These are phyloP conservation scores for Candidula unifasciata DNA, from an alignment of 2,888 invertebrate genomes.

Conservation along the genomic window DNA sequence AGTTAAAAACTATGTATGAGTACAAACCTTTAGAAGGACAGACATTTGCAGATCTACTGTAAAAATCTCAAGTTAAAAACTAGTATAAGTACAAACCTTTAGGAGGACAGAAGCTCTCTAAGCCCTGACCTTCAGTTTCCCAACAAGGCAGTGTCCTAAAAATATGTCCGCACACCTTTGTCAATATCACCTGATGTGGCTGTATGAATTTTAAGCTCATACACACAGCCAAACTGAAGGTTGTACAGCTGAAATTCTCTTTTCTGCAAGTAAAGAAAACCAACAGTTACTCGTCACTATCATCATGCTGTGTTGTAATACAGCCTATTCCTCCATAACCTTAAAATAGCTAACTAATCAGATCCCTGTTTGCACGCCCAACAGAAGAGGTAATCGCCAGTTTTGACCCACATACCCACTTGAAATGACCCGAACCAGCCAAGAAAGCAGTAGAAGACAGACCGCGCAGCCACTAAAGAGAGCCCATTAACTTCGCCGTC, in stretches of 20 bases:
- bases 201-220: conserved; percentile 64
- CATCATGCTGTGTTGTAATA: too few species aligned
- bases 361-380: too few species aligned
- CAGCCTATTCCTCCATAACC: too few species aligned
- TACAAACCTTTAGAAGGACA: too few species aligned
- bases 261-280: conserved; percentile 56
- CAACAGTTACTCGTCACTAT: not conserved
- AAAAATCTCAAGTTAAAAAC: not conserved
- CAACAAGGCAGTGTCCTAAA: conserved; percentile 41
- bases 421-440: too few species aligned
- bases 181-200: conserved; percentile 51
- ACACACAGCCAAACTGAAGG: conserved; percentile 70
- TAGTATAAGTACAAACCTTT: conserved; percentile 8
- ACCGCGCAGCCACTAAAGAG: too few species aligned
- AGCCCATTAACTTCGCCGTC: too few species aligned
- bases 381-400: too few species aligned
- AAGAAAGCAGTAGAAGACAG: too few species aligned
- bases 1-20: not conserved
- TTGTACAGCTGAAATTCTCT: conserved; percentile 66
- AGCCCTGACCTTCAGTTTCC: conserved; percentile 24
- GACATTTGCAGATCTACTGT: too few species aligned
- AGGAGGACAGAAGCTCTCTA: conserved; percentile 14
- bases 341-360: too few species aligned
- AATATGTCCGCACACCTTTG: conserved; percentile 17
- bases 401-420: too few species aligned